These are phyloP conservation scores for Holocentrus rufus DNA, from an alignment of 2,797 vertebrate species.

Conservation along the genomic window DNA sequence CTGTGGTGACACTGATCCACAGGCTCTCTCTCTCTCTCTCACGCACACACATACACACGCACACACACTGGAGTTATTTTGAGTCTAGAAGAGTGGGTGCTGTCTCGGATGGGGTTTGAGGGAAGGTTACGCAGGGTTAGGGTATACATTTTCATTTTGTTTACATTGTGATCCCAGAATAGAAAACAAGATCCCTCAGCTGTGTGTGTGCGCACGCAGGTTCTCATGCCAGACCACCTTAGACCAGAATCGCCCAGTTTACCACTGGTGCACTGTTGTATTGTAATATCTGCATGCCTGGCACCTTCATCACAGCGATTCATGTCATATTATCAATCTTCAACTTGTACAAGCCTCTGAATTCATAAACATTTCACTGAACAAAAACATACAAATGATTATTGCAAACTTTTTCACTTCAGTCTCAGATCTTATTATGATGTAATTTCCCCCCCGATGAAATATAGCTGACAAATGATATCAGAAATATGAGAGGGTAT, in stretches of 20 bases:
- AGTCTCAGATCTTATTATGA: too few species aligned
- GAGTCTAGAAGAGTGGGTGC: slow-evolving; percentile 45
- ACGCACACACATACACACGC: not conserved
- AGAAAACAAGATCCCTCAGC: slow-evolving; percentile 18
- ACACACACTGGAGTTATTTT: slow-evolving; percentile 56
- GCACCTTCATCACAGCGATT: not conserved
- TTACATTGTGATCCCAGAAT: slow-evolving; percentile 61
- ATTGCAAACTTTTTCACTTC: not conserved
- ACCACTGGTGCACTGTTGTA: not conserved
- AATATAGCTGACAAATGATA: not conserved
- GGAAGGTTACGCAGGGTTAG: slow-evolving; percentile 43
- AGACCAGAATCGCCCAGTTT: not conserved
- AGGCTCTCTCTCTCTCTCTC: too few species aligned
- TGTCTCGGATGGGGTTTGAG: slow-evolving; percentile 15
- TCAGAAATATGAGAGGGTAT: slow-evolving; percentile 27
- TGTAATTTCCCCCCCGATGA: too few species aligned
- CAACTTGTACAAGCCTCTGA: not conserved
- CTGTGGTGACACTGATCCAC: not conserved
- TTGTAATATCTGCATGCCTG: not conserved
- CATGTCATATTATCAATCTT: not conserved
- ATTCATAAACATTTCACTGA: not conserved
- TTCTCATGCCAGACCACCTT: not conserved
- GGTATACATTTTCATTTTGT: slow-evolving; percentile 67
- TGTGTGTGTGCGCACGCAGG: not conserved
- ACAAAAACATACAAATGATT: not conserved